Percentiles rank a stretch among this genome's conserved stretches.
These are phyloP conservation scores for Umimayanthus kanabou DNA, from an alignment of 92 coral and sea anemone genomes.

Conservation along the genomic window DNA sequence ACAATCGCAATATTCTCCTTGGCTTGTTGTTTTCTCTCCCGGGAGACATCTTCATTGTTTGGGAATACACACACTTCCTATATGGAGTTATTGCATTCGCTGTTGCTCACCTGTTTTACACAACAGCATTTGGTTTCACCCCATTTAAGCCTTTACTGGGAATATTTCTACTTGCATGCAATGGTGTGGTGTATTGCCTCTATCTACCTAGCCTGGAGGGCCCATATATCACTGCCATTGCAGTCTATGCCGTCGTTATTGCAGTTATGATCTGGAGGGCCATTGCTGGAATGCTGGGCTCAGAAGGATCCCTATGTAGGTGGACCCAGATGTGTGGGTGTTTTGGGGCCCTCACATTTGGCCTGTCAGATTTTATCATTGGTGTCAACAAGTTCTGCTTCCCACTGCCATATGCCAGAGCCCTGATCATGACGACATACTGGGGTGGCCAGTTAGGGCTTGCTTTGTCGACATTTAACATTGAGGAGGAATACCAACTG, in stretches of 20 bases:
- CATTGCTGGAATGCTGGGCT: slow-evolving; percentile 45
- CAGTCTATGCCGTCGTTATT: slow-evolving; percentile 49
- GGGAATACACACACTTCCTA: slow-evolving; percentile 56
- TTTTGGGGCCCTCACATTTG: slow-evolving; percentile 60
- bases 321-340: slow-evolving; percentile 63
- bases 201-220: slow-evolving; percentile 64
- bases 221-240: slow-evolving; percentile 38
- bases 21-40: slow-evolving; percentile 70
- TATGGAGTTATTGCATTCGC: slow-evolving; percentile 59
- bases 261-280: slow-evolving; percentile 70
- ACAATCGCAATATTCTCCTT: slow-evolving; percentile 51
- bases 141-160: slow-evolving; percentile 47
- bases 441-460: slow-evolving; percentile 64
- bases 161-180: slow-evolving; percentile 15
- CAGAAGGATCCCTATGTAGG: slow-evolving; percentile 9
- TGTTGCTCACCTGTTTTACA: slow-evolving; percentile 57
- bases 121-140: slow-evolving; percentile 57
- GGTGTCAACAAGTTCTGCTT: slow-evolving; percentile 60
- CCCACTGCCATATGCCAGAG: slow-evolving; percentile 55
- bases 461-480: slow-evolving; percentile 56
- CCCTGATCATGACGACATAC: slow-evolving; percentile 63
- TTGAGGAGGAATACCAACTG: not conserved
- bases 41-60: slow-evolving; percentile 69
- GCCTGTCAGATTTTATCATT: slow-evolving; percentile 60
- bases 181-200: slow-evolving; percentile 32